Conservation (phyloP, 2,113 vertebrate species). For the Festucalex cinctus region DNA sequence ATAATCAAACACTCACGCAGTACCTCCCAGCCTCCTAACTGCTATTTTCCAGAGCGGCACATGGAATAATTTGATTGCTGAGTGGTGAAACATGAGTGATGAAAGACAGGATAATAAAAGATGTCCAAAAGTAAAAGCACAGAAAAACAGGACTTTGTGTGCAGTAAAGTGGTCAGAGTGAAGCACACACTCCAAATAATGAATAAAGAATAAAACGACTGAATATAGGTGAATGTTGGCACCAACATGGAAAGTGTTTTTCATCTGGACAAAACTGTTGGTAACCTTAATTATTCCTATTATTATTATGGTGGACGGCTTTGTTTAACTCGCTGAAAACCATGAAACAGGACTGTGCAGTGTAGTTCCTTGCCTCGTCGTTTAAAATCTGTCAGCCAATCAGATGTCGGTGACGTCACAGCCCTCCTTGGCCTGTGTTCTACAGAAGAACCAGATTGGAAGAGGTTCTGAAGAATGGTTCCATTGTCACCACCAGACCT, state of each 20-base stretch:
- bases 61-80: conserved; percentile 22
- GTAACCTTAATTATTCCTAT: no score
- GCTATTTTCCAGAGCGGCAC: conserved; percentile 25
- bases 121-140: background rate
- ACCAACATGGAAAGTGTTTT: background rate
- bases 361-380: no score
- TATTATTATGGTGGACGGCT: no score
- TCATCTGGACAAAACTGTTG: background rate
- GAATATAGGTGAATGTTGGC: background rate
- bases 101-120: background rate
- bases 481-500: no score
- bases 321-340: no score
- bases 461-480: no score
- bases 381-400: no score
- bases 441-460: no score
- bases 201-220: background rate
- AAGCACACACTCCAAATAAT: background rate
- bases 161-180: background rate
- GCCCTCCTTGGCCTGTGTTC: no score
- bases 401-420: no score
- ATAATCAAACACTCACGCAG: conserved; percentile 15
- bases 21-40: conserved; percentile 44
- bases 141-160: no score
- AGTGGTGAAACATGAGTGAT: background rate
- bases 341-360: no score